Base-by-base conservation (phyloP, 2,797 vertebrate species). In the Limosa lapponica region DNA sequence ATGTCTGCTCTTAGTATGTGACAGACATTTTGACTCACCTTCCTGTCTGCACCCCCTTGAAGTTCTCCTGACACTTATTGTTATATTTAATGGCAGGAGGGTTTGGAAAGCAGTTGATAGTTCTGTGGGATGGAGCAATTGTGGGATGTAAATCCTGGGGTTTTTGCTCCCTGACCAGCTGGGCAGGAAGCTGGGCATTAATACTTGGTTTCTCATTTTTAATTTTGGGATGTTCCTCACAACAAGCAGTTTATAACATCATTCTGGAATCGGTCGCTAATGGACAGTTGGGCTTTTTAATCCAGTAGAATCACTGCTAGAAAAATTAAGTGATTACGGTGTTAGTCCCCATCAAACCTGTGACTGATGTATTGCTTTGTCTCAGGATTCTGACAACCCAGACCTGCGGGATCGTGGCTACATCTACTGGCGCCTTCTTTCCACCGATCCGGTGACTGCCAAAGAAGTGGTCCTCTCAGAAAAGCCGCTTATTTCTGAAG, bases 351-450 rank as follows among this genome's bases (percentile, higher is more conserved):
- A 43, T 74, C 59, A 73, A 3, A 46, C 3, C 52, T 17, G 6
- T 82, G 66, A 46, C 52, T 74, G 79, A 78, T 32, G 25, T 46
- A 2, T 59, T 75, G 46, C 46, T 94, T 46, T 66, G 43, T 90
- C 48, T 62, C 97, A 99, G 99, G 99, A 99, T 97, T 99, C 99
- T 3, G 99, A 99, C 97, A 99, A 99, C 97, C 99, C 99, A 28
- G 99, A 99, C 97, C 98, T 99, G 90, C 99, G 99, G 32, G 99
- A 99, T 95, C 98, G 99, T 6, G 99, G 99, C 94, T 99, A 99
- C 97, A 99, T 99, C 97, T 99, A 99, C 90, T 99, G 99, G 99
- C 99, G 99, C 82, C 98, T 99, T 92, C 97, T 99, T 82, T 99
- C 99, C 96, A 99, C 99, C 8, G 99, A 99, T 93, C 99, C 99